These are phyloP conservation scores for Tachina grossa DNA, from an alignment of 2,888 invertebrate genomes.

Conservation along the genomic window DNA sequence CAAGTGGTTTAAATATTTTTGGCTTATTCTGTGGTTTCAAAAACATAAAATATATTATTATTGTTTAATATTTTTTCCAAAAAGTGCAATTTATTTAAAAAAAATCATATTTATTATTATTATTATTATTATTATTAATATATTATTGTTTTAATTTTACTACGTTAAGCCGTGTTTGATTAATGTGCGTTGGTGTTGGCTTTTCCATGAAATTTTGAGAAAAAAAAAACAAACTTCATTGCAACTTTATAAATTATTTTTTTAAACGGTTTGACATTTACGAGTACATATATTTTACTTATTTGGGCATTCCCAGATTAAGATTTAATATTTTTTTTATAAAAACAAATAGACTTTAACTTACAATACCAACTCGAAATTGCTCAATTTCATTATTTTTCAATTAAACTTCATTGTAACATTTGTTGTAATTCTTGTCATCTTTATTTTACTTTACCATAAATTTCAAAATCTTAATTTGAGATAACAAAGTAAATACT, in stretches of 20 bases:
- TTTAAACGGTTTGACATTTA: constrained; percentile 18
- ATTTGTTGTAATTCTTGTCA: constrained; percentile 1
- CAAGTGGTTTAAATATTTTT: no score
- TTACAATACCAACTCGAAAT: constrained; percentile 19
- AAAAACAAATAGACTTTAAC: neutral
- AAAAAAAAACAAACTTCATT: constrained; percentile 8
- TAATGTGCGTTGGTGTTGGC: constrained; percentile 83
- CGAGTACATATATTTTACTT: constrained; percentile 1
- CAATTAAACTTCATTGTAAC: neutral
- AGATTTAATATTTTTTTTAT: constrained; percentile 44
- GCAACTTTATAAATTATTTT: constrained; percentile 16
- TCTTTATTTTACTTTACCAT: constrained; percentile 16
- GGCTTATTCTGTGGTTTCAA: neutral
- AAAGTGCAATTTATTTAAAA: constrained; percentile 61
- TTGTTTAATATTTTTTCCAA: constrained; percentile 34
- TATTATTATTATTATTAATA: constrained; percentile 20
- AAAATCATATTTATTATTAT: constrained; percentile 3
- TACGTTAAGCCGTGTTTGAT: constrained; percentile 76
- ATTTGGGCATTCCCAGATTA: constrained; percentile 50
- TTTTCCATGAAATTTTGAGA: constrained; percentile 50
- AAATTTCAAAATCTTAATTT: constrained; percentile 11
- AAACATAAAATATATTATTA: neutral
- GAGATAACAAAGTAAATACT: neutral
- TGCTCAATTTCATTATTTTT: constrained; percentile 44
- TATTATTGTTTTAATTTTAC: constrained; percentile 7